These are phyloP conservation scores for Nannobrachium achirus DNA, from an alignment of 2,113 vertebrate species.

Conservation along the genomic window DNA sequence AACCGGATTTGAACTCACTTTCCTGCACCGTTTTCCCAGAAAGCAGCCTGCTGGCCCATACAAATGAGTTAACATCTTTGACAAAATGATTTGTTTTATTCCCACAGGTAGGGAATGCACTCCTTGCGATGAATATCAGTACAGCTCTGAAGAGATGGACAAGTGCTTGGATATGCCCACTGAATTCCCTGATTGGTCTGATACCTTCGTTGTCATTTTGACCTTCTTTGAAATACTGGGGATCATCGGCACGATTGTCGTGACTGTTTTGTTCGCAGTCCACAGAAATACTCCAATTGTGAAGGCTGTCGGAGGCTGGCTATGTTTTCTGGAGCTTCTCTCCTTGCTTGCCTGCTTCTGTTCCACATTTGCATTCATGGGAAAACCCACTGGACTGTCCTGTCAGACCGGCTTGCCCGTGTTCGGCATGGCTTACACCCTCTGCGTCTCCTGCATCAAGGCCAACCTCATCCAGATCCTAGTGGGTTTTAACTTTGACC, in stretches of 20 bases:
- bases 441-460: slow-evolving; percentile 70
- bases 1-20: no score
- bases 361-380: slow-evolving; percentile 33
- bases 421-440: slow-evolving; percentile 57
- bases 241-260: slow-evolving; percentile 31
- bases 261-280: slow-evolving; percentile 46
- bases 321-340: slow-evolving; percentile 65
- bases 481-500: slow-evolving; percentile 60
- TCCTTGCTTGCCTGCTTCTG: slow-evolving; percentile 60
- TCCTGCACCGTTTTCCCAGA: no score
- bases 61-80: no score
- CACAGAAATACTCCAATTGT: slow-evolving; percentile 61
- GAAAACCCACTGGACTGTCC: slow-evolving; percentile 12
- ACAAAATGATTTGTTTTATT: slow-evolving; percentile 9
- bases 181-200: slow-evolving; percentile 38
- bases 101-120: slow-evolving; percentile 40
- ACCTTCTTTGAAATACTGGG: slow-evolving; percentile 9
- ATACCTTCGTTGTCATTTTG: slow-evolving; percentile 47
- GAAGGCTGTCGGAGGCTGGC: slow-evolving; percentile 62
- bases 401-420: slow-evolving; percentile 50
- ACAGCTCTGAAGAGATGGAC: slow-evolving; percentile 31
- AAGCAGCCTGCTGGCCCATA: no score
- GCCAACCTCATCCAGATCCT: slow-evolving; percentile 71
- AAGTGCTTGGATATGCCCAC: slow-evolving; percentile 36
- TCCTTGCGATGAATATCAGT: background rate